A percentile compares a stretch with the other conserved stretches of the same genome.
Conservation (phyloP, 2,888 invertebrate species). For the Acanthopleura granulata region DNA sequence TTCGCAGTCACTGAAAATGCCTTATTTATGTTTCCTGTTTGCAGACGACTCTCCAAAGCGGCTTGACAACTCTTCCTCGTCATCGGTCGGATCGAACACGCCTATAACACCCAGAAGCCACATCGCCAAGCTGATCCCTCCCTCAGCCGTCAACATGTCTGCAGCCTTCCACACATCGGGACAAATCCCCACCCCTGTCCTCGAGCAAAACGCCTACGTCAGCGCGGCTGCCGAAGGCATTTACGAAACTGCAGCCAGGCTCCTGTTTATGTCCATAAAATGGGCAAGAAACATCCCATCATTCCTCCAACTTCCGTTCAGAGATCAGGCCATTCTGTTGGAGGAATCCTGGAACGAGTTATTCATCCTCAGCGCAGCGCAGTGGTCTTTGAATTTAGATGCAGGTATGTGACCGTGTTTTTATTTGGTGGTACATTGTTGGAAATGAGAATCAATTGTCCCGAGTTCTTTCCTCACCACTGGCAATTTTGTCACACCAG, state of each 20-base stretch:
- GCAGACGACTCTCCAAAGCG: slow-evolving; percentile 10
- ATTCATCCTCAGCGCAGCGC: slow-evolving; percentile 85
- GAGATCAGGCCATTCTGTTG: slow-evolving; percentile 81
- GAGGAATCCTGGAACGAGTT: slow-evolving; percentile 88
- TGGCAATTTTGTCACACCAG: too few species aligned
- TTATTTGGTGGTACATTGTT: not conserved
- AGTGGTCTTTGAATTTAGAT: slow-evolving; percentile 82
- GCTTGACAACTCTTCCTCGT: not conserved
- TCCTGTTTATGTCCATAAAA: slow-evolving; percentile 82
- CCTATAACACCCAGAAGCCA: not conserved
- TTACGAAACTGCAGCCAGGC: slow-evolving; percentile 75
- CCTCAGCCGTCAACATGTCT: not conserved
- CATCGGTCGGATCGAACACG: not conserved
- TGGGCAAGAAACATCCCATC: slow-evolving; percentile 85
- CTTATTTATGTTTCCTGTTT: not conserved
- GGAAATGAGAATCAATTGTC: not conserved
- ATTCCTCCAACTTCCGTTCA: slow-evolving; percentile 79
- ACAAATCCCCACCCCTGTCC: slow-evolving; percentile 2
- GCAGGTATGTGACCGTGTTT: slow-evolving; percentile 73
- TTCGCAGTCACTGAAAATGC: too few species aligned
- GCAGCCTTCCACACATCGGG: slow-evolving; percentile 19
- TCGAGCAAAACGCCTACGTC: slow-evolving; percentile 24
- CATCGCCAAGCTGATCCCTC: slow-evolving; percentile 29
- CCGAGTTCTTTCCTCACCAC: too few species aligned
- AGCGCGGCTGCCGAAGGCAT: slow-evolving; percentile 40